phyloP scores from a whole-genome alignment of 2,113 vertebrate genomes.

The Phyllostomus discolor region DNA sequence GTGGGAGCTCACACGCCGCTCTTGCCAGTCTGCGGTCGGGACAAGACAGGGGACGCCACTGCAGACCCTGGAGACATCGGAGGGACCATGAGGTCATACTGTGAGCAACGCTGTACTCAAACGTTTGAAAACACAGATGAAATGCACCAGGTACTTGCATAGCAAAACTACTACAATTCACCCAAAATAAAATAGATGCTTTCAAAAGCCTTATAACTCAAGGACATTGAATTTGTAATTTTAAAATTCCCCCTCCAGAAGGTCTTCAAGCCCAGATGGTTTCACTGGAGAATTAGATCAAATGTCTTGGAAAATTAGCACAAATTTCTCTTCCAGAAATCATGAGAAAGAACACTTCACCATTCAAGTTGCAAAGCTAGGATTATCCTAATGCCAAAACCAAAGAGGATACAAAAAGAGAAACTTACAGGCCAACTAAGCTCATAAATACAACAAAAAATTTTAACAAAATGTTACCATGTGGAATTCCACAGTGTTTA shows the following conservation, averaged over 20 bases:
- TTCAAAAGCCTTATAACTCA: background rate
- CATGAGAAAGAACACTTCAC: background rate
- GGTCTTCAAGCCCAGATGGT: background rate
- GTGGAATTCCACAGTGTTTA: background rate
- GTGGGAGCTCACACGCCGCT: background rate
- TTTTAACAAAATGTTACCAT: background rate
- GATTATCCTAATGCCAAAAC: background rate
- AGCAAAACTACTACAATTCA: background rate
- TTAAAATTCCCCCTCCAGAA: background rate
- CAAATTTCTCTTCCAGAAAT: background rate
- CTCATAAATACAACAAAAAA: background rate
- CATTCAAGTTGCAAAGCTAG: background rate
- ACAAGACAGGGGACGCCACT: too few species aligned
- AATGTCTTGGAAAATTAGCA: background rate
- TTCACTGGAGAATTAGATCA: background rate
- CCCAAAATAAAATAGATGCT: background rate
- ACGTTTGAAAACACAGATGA: background rate
- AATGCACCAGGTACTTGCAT: background rate
- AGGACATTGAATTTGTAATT: background rate
- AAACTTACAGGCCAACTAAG: background rate
- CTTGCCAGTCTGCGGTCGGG: too few species aligned
- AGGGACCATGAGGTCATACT: too few species aligned
- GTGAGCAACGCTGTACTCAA: rapidly evolving
- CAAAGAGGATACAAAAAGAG: background rate
- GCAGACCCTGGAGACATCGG: background rate